Evolutionary conservation across 2,888 invertebrate species (phyloP).

Genomic region (Scaptomyza parva): DNA sequence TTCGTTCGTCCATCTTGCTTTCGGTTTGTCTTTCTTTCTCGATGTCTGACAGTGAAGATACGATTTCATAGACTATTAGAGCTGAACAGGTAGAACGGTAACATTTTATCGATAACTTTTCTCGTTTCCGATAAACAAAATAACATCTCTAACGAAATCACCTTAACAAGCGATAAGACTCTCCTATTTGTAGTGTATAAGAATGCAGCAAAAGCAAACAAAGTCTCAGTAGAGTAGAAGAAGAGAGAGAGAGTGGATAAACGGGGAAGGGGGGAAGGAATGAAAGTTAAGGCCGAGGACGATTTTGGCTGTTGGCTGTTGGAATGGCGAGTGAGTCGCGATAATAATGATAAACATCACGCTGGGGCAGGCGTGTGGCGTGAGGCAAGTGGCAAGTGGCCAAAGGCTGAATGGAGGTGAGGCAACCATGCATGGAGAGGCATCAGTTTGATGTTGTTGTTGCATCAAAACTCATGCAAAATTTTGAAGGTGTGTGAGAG

Average conservation of each 20-base stretch:
- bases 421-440: constrained; percentile 32
- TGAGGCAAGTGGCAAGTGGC: constrained; percentile 33
- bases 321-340: constrained; percentile 60
- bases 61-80: no score
- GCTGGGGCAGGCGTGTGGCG: constrained; percentile 41
- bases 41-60: no score
- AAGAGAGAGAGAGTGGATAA: neutral
- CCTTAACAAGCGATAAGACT: constrained; percentile 10
- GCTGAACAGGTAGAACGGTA: no score
- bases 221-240: constrained; percentile 5
- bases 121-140: no score
- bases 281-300: constrained; percentile 3
- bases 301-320: constrained; percentile 34
- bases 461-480: no score
- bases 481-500: no score
- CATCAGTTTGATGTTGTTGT: constrained; percentile 30
- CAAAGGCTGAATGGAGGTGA: constrained; percentile 1
- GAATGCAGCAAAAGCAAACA: constrained; percentile 9
- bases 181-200: constrained; percentile 19
- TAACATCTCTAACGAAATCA: neutral
- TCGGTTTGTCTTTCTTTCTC: no score
- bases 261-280: neutral
- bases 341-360: constrained; percentile 73
- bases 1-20: no score
- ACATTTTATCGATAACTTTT: no score